Evolutionary conservation across 1,140 invertebrate species (phyloP), one percentile per base, ranked within the genome.

Genomic region (Drosophila pectinifera): DNA sequence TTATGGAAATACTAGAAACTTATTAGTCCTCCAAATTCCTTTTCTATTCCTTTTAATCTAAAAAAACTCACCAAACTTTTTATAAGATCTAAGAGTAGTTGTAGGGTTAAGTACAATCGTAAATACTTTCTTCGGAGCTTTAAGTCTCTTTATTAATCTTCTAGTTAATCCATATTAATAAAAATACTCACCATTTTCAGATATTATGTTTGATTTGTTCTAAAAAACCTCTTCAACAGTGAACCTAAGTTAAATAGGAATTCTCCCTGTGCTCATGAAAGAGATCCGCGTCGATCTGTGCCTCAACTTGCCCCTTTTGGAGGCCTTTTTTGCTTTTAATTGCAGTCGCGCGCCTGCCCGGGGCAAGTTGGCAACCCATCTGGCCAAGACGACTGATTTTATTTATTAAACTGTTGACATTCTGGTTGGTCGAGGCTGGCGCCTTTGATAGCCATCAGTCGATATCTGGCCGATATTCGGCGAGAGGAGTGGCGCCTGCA

Each of bases 371-470:
- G 55, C 41, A 22, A 42, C 63, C 49, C 65, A 62, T 56, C 54
- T 64, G 69, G 61, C 73, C 70, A 31, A 67, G 82, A 56, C 68
- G 83, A 85, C 78, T 78, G 77, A 85, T 85, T 86, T 85, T 85
- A 85, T 85, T 85, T 85, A 85, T 86, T 85, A 85, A 85, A 85
- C 83, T 82, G 83, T 88, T 88, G 83, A 88, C 84, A 84, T 89
- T 78, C 73, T 67, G 73, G 61, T 68, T 49, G 43, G 73, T 45
- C 62, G 26, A 48, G n/a, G 26, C 45, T 51, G 68, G 59, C 61
- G 48, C 72, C 46, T 63, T 67, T 53, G 81, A 84, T 85, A 72
- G 65, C 65, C 80, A 68, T 85, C 77, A 53, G 31, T 57, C 58
- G 81, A 85, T 85, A 80, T 80, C 73, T 39, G 67, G 61, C 43